Evolutionary conservation across 2,113 vertebrate genomes (phyloP), one percentile per base, ranked within the genome.

Genomic region (Cochlearius cochlearius): DNA sequence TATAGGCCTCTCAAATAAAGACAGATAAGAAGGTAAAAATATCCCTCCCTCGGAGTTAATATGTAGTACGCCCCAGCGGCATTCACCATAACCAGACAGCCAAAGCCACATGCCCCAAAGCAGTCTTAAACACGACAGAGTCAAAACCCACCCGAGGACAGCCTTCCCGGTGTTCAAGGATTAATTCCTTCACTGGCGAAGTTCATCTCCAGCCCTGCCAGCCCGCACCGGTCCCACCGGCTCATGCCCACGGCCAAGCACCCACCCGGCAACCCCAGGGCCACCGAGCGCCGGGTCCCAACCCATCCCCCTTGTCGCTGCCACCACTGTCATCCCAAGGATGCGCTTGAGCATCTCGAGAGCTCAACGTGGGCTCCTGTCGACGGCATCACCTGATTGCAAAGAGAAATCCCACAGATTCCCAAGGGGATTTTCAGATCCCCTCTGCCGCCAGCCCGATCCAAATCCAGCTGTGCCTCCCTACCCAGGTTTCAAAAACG

Each of bases 291-390:
- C 30, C 5, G 2, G 16, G 53, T 60, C 19, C 38, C 64, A 59
- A 15, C 12, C 16, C 0, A 0, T 41, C 23, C 38, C 49, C 30
- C 1, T 7, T 15, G 41, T 9, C 23, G 1, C 56, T 56, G 67
- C 13, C 76, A 36, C 23, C 11, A 15, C 22, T 4, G 3, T 4
- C 26, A 1, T 27, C 60, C 52, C 74, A 12, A 34, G 19, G 53
- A 82, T 9, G 36, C 18, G 12, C 67, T 3, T 13, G 18, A 77
- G 30, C 58, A 45, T 4, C 74, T 16, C 3, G 0, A 86, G 29
- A 66, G 34, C 60, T 36, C 1, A 0, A 10, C 0, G 0, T 11
- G 34, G 29, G 71, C 75, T 86, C 52, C 41, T 15, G 7, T 9
- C 2, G 1, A 19, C 0, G 4, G 76, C 25, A 60, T 12, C 76